Evolutionary conservation across 2,888 invertebrate species (phyloP).

Genomic region (Chymomyza caudatula): DNA sequence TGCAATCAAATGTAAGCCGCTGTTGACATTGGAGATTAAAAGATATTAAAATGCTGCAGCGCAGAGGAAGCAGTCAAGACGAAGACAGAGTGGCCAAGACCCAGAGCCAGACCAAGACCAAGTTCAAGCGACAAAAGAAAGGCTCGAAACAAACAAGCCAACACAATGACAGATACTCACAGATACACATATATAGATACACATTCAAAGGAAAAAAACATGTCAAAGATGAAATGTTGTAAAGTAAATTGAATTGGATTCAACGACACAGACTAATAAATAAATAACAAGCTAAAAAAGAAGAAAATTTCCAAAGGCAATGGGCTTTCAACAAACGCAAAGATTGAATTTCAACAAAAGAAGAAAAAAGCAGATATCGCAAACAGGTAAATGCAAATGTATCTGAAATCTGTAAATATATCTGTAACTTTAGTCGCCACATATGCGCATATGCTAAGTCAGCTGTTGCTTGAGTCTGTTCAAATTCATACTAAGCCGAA

Average conservation of each 20-base stretch:
- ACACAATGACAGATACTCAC: constrained; percentile 9
- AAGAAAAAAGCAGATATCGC: background rate
- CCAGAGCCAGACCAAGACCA: constrained; percentile 11
- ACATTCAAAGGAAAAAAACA: constrained; percentile 46
- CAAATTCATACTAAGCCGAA: background rate
- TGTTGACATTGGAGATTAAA: constrained; percentile 74
- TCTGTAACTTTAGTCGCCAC: background rate
- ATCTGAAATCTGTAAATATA: background rate
- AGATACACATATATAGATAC: constrained; percentile 6
- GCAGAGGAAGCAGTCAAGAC: constrained; percentile 36
- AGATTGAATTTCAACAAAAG: constrained; percentile 27
- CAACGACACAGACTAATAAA: constrained; percentile 24
- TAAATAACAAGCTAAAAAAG: constrained; percentile 1
- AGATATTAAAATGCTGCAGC: constrained; percentile 59
- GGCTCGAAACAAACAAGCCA: constrained; percentile 32
- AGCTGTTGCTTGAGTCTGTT: background rate
- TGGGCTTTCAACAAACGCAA: background rate
- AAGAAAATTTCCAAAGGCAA: background rate
- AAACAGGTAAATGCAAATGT: background rate
- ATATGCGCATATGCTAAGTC: background rate
- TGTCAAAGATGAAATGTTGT: constrained; percentile 70
- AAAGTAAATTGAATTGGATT: constrained; percentile 69
- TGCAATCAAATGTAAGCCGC: constrained; percentile 74
- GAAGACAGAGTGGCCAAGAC: constrained; percentile 48
- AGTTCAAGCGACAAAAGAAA: constrained; percentile 28